Base-by-base conservation (phyloP, 2,888 invertebrate genomes). In the Amblyjoppa fuscipennis region DNA sequence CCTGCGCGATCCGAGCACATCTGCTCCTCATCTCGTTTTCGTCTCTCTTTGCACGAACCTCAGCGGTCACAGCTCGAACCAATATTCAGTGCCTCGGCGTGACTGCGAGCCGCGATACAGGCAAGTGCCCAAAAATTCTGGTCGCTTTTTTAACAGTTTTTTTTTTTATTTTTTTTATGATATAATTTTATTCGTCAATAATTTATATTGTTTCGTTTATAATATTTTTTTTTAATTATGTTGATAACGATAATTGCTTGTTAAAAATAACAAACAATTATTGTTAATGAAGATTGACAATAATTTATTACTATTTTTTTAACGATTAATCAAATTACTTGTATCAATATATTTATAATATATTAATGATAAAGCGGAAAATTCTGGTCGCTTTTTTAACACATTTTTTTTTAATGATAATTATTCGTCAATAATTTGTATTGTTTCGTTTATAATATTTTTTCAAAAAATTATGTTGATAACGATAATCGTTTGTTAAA, bases 1-100 rank as follows among this genome's bases (percentile, higher is more conserved):
- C 93, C 93, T 92, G 91, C 71, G 91, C 90, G 92, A 91, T 91
- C 90, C 90, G 91, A 88, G 83, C 85, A 92, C 93, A 93, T 92
- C 92, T 92, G 93, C 92, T 91, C 89, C 86, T 76, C 84, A 31
- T 71, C 79, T 69, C 28, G 34, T 64, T 59, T 34, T 69, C 80
- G 66, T 82, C 64, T 53, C 77, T 78, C 61, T 77, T 28, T 2
- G 61, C 71, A 20, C 16, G 59, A 51, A 71, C 68, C 81, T 71
- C 66, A n/a, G 59, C 16, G 38, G 34, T 73, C 20, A 13, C 13
- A 56, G 31, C 38, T 25, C 71, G 38, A 73, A 73, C 31, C 20
- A 61, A 31, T 31, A 1, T 34, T 34, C 2, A 20, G 6, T 16
- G 61, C 28, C 16, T 34, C 34, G 13, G 5, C 53, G 49, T 13